A percentile compares a stretch with the other conserved stretches of the same genome.
phyloP scores from a whole-genome alignment of 2,797 vertebrate species.

The Australoheros facetus region DNA sequence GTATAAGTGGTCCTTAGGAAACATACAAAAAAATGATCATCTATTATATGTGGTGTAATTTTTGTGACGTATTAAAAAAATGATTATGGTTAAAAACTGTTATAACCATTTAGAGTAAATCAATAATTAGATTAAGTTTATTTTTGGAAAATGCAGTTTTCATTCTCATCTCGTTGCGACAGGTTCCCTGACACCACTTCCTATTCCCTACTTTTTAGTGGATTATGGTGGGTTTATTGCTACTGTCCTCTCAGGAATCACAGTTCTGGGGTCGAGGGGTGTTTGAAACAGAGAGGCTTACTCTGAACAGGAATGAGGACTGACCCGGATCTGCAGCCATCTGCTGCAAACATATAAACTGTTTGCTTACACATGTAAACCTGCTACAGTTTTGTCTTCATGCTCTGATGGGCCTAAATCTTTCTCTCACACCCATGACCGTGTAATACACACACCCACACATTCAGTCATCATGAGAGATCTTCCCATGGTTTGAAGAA shows the following conservation, averaged over 20 bases:
- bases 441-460: constrained; percentile 19
- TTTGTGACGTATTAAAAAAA: neutral
- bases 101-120: neutral
- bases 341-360: constrained; percentile 14
- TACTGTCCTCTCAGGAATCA: neutral
- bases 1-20: neutral
- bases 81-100: neutral
- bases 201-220: neutral
- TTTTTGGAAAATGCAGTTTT: neutral
- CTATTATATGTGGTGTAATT: neutral
- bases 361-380: neutral
- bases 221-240: neutral
- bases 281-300: constrained; percentile 1
- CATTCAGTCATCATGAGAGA: neutral
- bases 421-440: constrained; percentile 7
- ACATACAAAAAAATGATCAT: neutral
- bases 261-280: neutral
- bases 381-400: neutral
- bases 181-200: neutral
- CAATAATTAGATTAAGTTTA: neutral
- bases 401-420: constrained; percentile 1
- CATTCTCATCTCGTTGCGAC: accelerated
- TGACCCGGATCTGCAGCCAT: constrained; percentile 18
- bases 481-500: constrained; percentile 31
- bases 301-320: constrained; percentile 31